Evolutionary conservation across 2,113 vertebrate genomes (phyloP), one percentile per base, ranked within the genome.

Genomic region (Chaenocephalus aceratus): DNA sequence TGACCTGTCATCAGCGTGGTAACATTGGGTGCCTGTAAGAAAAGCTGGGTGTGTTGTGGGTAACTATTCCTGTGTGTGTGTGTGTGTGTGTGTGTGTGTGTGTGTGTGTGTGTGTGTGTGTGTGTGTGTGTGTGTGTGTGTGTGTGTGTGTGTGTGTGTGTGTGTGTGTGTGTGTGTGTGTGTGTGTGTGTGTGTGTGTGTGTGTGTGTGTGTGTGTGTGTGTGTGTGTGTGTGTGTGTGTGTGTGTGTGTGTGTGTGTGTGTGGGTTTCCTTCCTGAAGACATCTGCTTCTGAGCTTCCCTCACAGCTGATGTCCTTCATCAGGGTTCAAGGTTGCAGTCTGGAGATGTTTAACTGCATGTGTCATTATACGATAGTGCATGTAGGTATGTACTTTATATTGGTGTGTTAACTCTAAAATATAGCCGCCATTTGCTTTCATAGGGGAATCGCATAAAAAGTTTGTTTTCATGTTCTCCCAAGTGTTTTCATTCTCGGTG

Each of bases 221-320:
- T n/a, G n/a, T n/a, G n/a, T n/a, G n/a, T n/a, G n/a, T n/a, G n/a
- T n/a, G n/a, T n/a, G n/a, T n/a, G n/a, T n/a, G n/a, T n/a, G n/a
- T n/a, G n/a, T n/a, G n/a, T n/a, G n/a, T n/a, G 36, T 52, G 9
- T 45, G 60, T 51, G 45, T 69, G 26, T 46, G 56, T 63, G 58
- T 70, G 63, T 77, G 57, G 45, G 62, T 78, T 88, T 79, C 62
- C 67, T 71, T 79, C 71, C 71, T 81, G 84, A 66, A 80, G 74
- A 86, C 80, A 84, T 87, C 77, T 88, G 85, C 59, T 76, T 58
- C 75, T 75, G 77, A 77, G 65, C 79, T 80, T 82, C 72, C 45
- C 57, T 72, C 63, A 80, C 81, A 88, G 77, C 81, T 77, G 72
- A 77, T 76, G 57, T 61, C 80, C 70, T 81, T 74, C 72, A 72